Evolutionary conservation across 37 sponge, comb jelly and placozoan species (phyloP).

Genomic region (Oopsacas minuta): DNA sequence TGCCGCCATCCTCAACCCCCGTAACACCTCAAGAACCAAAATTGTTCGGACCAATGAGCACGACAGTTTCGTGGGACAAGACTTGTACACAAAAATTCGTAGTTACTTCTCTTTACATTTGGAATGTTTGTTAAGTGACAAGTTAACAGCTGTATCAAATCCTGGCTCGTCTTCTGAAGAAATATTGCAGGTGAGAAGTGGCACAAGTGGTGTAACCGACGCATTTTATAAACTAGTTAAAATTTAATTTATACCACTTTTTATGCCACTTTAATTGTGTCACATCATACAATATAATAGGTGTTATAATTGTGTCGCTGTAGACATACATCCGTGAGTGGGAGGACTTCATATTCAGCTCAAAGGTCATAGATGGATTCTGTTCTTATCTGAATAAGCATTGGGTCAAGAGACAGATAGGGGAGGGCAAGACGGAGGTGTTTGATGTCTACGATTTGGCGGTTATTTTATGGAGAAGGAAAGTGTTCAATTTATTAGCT

Average conservation of each 20-base stretch:
- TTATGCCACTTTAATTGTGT: no score
- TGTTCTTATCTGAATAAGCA: conserved; percentile 91
- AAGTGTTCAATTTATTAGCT: background rate
- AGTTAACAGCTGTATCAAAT: background rate
- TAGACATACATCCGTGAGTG: conserved; percentile 70
- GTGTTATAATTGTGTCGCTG: conserved; percentile 9
- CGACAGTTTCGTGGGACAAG: conserved; percentile 12
- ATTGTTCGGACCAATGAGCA: background rate
- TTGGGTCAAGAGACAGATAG: conserved; percentile 94
- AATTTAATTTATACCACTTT: no score
- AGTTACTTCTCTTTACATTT: background rate
- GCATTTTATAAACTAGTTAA: no score
- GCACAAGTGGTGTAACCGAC: no score
- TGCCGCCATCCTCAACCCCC: background rate
- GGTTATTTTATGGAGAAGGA: background rate
- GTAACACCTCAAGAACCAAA: background rate
- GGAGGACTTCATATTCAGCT: conserved; percentile 84
- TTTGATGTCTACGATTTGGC: conserved; percentile 65
- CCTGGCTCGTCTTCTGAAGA: background rate
- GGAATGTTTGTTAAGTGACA: background rate
- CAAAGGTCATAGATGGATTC: conserved; percentile 83
- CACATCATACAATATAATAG: background rate
- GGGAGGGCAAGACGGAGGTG: conserved; percentile 87
- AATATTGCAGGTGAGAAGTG: background rate
- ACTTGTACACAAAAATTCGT: conserved; percentile 3